phyloP scores from a whole-genome alignment of 2,888 invertebrate genomes.

The Eupithecia subumbrata region DNA sequence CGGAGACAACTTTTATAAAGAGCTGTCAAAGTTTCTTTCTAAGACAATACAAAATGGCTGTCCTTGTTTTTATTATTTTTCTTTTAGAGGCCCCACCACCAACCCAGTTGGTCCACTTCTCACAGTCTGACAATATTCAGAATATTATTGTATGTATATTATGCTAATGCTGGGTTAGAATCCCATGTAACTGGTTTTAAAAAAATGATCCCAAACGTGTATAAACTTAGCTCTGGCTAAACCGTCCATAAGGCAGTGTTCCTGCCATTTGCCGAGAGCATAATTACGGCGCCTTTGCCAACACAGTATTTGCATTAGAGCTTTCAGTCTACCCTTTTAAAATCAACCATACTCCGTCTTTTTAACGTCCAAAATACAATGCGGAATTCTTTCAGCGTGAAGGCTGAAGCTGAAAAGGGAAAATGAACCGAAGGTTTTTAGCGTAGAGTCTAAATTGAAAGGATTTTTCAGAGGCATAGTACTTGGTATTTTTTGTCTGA shows the following conservation, averaged over 20 bases:
- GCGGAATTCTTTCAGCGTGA: conserved; percentile 8
- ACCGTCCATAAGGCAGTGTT: conserved; percentile 29
- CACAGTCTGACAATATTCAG: not conserved
- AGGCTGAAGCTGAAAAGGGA: not conserved
- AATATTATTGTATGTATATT: not conserved
- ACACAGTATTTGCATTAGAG: conserved; percentile 68
- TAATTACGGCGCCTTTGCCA: conserved; percentile 63
- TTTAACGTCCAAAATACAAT: conserved; percentile 20
- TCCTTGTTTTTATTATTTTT: not conserved
- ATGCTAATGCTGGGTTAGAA: not conserved
- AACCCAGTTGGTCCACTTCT: not conserved
- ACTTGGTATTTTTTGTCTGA: conserved; percentile 2
- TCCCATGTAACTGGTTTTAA: not conserved
- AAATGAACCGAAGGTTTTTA: conserved; percentile 9
- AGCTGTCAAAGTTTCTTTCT: conserved; percentile 34
- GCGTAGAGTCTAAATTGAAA: conserved; percentile 9
- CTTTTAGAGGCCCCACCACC: not conserved
- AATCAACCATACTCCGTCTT: conserved; percentile 23
- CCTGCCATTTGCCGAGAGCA: conserved; percentile 58
- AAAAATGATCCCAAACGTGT: conserved; percentile 24
- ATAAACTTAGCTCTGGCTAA: conserved; percentile 27
- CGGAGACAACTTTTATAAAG: conserved; percentile 39
- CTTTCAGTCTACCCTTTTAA: conserved; percentile 20
- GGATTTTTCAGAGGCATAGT: not conserved
- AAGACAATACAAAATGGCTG: conserved; percentile 4